Evolutionary conservation across 2,888 invertebrate genomes (phyloP).

Genomic region (Sycophila texana): DNA sequence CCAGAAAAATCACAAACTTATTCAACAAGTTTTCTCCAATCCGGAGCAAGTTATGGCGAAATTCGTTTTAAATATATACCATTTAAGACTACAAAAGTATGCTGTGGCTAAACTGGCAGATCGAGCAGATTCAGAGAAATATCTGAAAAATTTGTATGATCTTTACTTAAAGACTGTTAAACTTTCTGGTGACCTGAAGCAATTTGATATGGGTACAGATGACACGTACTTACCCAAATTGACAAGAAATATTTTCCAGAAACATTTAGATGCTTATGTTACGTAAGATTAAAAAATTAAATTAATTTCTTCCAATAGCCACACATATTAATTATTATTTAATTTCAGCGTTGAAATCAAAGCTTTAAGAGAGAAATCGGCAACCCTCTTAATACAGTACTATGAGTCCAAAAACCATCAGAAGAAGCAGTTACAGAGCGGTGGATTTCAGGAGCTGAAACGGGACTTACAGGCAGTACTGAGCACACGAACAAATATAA

Average conservation of each 20-base stretch:
- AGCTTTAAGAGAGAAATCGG: conserved; percentile 87
- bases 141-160: conserved; percentile 91
- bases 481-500: conserved; percentile 92
- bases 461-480: conserved; percentile 96
- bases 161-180: conserved; percentile 91
- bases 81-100: conserved; percentile 90
- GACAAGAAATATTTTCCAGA: conserved; percentile 87
- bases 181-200: conserved; percentile 84
- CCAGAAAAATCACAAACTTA: conserved; percentile 88
- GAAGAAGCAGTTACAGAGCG: conserved; percentile 93
- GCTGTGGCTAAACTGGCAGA: conserved; percentile 89
- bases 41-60: conserved; percentile 98
- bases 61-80: conserved; percentile 96
- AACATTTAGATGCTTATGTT: conserved; percentile 87
- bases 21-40: conserved; percentile 93
- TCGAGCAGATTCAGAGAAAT: conserved; percentile 89
- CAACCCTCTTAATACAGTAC: conserved; percentile 86
- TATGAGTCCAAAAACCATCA: conserved; percentile 96
- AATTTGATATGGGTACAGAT: conserved; percentile 88
- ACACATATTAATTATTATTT: neutral
- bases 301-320: too few species aligned
- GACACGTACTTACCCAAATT: conserved; percentile 86
- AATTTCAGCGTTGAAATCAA: conserved; percentile 82
- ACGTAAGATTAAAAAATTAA: conserved; percentile 75
- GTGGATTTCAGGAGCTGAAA: conserved; percentile 94